phyloP scores from a whole-genome alignment of 2,113 vertebrate species.

The Ornithorhynchus anatinus region DNA sequence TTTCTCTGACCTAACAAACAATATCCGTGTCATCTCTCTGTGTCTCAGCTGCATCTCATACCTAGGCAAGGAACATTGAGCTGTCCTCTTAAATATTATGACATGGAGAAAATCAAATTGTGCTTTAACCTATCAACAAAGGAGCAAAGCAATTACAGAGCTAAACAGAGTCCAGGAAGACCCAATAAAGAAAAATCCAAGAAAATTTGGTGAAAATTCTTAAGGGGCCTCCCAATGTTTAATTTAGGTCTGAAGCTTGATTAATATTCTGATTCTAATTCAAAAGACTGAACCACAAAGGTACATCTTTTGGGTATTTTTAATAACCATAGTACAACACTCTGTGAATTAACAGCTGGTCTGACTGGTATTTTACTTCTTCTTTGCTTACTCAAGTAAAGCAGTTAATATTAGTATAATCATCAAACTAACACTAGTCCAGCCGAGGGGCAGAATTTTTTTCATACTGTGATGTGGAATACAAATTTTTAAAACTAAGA shows the following conservation, averaged over 20 bases:
- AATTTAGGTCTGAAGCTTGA: slow-evolving; percentile 84
- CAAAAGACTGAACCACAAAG: slow-evolving; percentile 83
- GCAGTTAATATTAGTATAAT: slow-evolving; percentile 85
- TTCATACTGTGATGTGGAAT: slow-evolving; percentile 58
- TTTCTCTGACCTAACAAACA: slow-evolving; percentile 14
- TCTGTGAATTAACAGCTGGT: slow-evolving; percentile 82
- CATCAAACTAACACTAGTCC: slow-evolving; percentile 81
- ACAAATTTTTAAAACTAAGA: slow-evolving; percentile 59
- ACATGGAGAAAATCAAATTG: slow-evolving; percentile 78
- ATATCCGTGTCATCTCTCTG: slow-evolving; percentile 9
- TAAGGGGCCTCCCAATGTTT: slow-evolving; percentile 85
- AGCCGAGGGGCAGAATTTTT: slow-evolving; percentile 68
- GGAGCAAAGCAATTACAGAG: slow-evolving; percentile 85
- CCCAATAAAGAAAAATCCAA: slow-evolving; percentile 86
- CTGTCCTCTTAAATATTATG: slow-evolving; percentile 75
- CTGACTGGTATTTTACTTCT: slow-evolving; percentile 81
- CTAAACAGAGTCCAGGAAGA: slow-evolving; percentile 79
- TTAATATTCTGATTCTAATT: slow-evolving; percentile 91
- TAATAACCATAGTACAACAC: slow-evolving; percentile 84
- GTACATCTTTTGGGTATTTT: slow-evolving; percentile 85
- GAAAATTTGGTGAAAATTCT: slow-evolving; percentile 86
- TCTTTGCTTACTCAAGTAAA: slow-evolving; percentile 84
- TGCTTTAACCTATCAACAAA: slow-evolving; percentile 82
- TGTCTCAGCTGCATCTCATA: slow-evolving; percentile 69
- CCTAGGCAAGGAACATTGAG: slow-evolving; percentile 63